Evolutionary conservation across 2,888 invertebrate species (phyloP).

Genomic region (Tinea trinotella): DNA sequence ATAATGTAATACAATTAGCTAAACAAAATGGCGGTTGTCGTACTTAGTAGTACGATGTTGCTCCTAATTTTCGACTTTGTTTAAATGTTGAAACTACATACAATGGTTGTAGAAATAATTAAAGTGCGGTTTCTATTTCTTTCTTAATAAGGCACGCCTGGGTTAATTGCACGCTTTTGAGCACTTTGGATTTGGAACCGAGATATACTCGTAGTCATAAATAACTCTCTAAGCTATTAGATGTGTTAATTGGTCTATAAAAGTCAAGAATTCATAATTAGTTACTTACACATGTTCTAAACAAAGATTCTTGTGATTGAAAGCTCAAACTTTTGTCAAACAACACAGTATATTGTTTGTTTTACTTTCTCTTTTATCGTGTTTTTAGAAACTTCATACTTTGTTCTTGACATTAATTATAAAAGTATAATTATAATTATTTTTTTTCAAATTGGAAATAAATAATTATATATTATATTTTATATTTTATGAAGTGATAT

Average conservation of each 20-base stretch:
- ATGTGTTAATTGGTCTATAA: conserved; percentile 14
- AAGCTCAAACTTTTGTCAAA: background rate
- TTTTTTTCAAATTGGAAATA: too few species aligned
- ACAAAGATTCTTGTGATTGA: background rate
- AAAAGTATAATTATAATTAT: too few species aligned
- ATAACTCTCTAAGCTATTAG: background rate
- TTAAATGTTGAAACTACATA: too few species aligned
- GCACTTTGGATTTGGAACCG: conserved; percentile 1
- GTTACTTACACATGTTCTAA: background rate
- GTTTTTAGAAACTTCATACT: background rate
- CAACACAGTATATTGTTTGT: background rate
- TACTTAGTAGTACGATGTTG: too few species aligned
- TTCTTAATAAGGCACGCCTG: background rate
- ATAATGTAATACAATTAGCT: too few species aligned
- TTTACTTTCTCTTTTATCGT: background rate
- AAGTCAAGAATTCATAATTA: conserved; percentile 11
- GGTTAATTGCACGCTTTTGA: conserved; percentile 1
- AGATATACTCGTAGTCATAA: background rate
- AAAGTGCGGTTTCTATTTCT: background rate
- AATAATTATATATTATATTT: too few species aligned
- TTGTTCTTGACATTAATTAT: background rate
- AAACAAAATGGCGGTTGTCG: too few species aligned
- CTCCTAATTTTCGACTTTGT: too few species aligned
- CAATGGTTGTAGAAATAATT: background rate
- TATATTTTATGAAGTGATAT: too few species aligned